A percentile compares a stretch with the other conserved stretches of the same genome.
These are phyloP conservation scores for Chouioia cunea DNA, from an alignment of 2,888 invertebrate species.

Conservation along the genomic window DNA sequence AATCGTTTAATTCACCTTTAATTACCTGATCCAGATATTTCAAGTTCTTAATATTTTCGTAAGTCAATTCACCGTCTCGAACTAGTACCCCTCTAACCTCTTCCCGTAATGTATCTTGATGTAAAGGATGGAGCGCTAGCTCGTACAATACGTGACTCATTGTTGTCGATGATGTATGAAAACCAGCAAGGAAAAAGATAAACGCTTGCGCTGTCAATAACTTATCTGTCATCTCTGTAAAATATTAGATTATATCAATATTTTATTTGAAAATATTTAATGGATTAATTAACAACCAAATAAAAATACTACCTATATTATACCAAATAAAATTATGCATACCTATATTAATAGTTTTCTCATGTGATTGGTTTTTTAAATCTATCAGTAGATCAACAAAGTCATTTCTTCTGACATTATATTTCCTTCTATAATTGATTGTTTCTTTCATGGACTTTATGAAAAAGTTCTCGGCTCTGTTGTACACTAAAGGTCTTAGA, in stretches of 20 bases:
- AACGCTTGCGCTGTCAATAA: slow-evolving; percentile 66
- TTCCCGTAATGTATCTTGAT: slow-evolving; percentile 63
- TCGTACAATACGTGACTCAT: slow-evolving; percentile 67
- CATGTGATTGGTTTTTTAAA: slow-evolving; percentile 26
- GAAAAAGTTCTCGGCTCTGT: slow-evolving; percentile 67
- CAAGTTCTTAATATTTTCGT: slow-evolving; percentile 66
- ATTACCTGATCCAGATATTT: slow-evolving; percentile 66
- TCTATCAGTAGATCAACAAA: slow-evolving; percentile 72
- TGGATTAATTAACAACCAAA: background rate
- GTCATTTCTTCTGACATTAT: slow-evolving; percentile 70
- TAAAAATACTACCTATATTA: too few relatives aligned
- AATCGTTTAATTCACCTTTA: slow-evolving; percentile 60
- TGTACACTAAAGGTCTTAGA: slow-evolving; percentile 40
- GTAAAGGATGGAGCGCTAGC: slow-evolving; percentile 64
- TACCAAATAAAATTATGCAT: slow-evolving; percentile 1
- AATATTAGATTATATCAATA: too few relatives aligned
- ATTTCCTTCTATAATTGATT: slow-evolving; percentile 69
- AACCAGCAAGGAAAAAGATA: slow-evolving; percentile 69
- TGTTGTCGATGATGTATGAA: slow-evolving; percentile 69
- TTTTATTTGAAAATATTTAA: background rate
- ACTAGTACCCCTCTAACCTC: slow-evolving; percentile 63
- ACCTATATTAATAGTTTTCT: slow-evolving; percentile 54
- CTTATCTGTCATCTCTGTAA: slow-evolving; percentile 62
- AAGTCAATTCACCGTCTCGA: slow-evolving; percentile 62
- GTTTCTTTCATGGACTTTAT: slow-evolving; percentile 69